These are phyloP conservation scores for Lomographa bimaculata DNA, from an alignment of 2,888 invertebrate species.

Conservation along the genomic window DNA sequence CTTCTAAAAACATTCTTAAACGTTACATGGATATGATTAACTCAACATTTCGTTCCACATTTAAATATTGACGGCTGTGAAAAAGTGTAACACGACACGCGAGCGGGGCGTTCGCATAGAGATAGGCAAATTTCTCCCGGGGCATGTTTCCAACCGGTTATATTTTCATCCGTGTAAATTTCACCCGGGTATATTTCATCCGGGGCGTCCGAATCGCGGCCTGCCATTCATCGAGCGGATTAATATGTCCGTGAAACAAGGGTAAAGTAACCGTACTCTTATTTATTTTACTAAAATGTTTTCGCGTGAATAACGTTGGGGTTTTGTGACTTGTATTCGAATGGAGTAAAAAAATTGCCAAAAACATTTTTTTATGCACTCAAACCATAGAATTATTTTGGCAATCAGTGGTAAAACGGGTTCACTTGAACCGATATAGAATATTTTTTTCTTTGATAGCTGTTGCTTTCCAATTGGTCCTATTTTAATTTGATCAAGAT, in stretches of 20 bases:
- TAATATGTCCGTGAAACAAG: constrained; percentile 35
- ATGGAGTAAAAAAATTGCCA: too few species aligned
- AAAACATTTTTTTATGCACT: too few species aligned
- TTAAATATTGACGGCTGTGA: too few species aligned
- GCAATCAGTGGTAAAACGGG: too few species aligned
- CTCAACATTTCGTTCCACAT: too few species aligned
- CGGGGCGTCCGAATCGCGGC: constrained; percentile 25
- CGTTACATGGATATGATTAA: too few species aligned
- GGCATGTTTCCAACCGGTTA: constrained; percentile 25
- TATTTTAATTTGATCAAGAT: too few species aligned
- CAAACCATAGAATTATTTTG: too few species aligned
- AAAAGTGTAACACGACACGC: not conserved
- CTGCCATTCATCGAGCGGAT: constrained; percentile 37
- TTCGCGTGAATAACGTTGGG: constrained; percentile 12
- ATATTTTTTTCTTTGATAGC: too few species aligned
- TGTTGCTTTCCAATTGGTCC: too few species aligned
- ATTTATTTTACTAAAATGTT: constrained; percentile 24
- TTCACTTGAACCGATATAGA: too few species aligned
- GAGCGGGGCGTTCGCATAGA: not conserved
- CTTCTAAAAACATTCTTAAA: too few species aligned
- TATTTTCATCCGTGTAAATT: constrained; percentile 36
- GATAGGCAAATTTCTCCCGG: constrained; percentile 33
- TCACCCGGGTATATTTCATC: constrained; percentile 26
- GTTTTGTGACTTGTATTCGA: constrained; percentile 6
- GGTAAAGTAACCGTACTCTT: constrained; percentile 24